Conservation (phyloP, 1,140 invertebrate species). For the Sesamia nonagrioides region DNA sequence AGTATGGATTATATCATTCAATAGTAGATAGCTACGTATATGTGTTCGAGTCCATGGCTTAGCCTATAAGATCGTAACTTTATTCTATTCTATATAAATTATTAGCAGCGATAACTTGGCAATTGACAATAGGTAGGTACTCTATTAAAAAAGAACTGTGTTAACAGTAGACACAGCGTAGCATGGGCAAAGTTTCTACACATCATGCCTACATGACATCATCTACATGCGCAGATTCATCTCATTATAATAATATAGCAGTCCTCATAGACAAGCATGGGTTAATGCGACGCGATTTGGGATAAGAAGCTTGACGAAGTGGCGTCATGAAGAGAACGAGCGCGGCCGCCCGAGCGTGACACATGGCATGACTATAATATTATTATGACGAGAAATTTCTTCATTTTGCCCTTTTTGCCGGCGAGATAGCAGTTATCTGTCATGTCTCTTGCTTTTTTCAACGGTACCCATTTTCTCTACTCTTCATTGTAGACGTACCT, state of each 20-base stretch:
- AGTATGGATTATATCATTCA: no score
- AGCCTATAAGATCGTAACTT: no score
- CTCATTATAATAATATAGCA: neutral
- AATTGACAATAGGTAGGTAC: no score
- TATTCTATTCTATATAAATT: no score
- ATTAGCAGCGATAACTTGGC: no score
- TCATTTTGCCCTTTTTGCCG: slow-evolving; percentile 65
- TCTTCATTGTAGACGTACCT: neutral
- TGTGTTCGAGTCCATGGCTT: no score
- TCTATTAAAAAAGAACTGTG: no score
- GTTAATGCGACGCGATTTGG: slow-evolving; percentile 66
- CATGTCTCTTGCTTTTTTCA: slow-evolving; percentile 54
- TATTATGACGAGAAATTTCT: slow-evolving; percentile 66
- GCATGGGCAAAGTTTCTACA: no score
- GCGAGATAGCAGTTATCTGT: slow-evolving; percentile 62
- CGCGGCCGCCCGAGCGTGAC: slow-evolving; percentile 56
- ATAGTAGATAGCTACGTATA: no score
- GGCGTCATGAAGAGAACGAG: slow-evolving; percentile 55
- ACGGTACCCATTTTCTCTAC: neutral
- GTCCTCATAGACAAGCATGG: slow-evolving; percentile 32
- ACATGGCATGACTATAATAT: slow-evolving; percentile 65
- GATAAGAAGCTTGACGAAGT: slow-evolving; percentile 66
- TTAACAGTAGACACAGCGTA: no score
- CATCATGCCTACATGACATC: no score
- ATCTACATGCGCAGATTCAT: neutral